These are phyloP conservation scores for Limnephilus rhombicus DNA, from an alignment of 2,888 invertebrate species.

Conservation along the genomic window DNA sequence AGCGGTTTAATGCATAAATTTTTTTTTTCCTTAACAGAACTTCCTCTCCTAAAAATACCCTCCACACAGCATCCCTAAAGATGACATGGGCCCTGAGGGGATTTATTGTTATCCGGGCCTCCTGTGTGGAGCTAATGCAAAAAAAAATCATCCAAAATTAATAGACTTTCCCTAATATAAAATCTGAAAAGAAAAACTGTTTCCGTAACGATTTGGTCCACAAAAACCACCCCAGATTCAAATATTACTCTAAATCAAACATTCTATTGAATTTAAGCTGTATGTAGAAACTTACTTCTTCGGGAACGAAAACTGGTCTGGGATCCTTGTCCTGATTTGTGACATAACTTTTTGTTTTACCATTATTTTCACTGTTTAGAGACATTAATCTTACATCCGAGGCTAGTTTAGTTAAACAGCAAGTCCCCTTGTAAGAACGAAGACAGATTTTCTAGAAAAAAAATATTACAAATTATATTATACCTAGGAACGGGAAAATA, in stretches of 20 bases:
- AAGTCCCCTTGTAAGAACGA: constrained; percentile 22
- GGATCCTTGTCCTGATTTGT: constrained; percentile 41
- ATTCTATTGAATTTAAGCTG: background rate
- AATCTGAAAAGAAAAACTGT: no score
- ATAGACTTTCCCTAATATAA: no score
- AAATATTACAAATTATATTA: background rate
- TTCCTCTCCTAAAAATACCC: no score
- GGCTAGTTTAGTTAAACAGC: constrained; percentile 35
- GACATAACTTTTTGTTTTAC: background rate
- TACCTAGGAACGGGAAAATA: background rate
- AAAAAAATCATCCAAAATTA: no score
- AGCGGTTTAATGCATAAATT: no score
- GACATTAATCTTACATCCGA: constrained; percentile 42
- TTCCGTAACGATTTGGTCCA: background rate
- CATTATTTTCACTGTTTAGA: constrained; percentile 6
- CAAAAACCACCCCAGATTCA: background rate
- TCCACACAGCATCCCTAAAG: no score
- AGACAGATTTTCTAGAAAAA: constrained; percentile 47
- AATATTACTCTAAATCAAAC: no score
- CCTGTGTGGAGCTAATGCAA: no score
- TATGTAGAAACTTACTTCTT: constrained; percentile 49
- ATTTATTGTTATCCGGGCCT: no score
- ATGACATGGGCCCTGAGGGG: no score
- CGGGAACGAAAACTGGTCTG: constrained; percentile 60
- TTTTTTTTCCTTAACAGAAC: no score